Conservation (phyloP, 2,113 vertebrate species). For the Neofelis nebulosa region DNA sequence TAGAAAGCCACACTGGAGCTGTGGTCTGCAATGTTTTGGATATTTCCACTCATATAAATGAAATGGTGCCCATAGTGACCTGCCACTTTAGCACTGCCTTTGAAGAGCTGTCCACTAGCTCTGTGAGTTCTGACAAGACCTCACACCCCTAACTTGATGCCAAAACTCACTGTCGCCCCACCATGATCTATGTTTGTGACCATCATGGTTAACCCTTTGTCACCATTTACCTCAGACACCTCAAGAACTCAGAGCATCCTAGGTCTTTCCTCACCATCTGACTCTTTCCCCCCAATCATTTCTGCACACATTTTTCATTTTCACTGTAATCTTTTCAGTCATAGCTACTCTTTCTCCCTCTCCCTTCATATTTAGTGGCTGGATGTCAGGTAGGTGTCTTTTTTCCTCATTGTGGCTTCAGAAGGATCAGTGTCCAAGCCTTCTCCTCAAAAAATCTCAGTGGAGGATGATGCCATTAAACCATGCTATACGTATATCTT, state of each 20-base stretch:
- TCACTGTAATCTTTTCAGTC: neutral
- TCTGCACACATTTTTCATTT: neutral
- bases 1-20: neutral
- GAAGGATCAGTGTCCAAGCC: neutral
- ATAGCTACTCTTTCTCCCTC: neutral
- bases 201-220: neutral
- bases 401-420: neutral
- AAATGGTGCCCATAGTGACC: neutral
- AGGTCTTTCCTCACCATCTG: neutral
- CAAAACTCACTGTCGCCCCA: neutral
- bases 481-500: neutral
- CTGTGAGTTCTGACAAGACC: neutral
- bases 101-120: neutral
- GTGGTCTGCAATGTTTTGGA: accelerated
- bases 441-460: neutral
- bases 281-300: neutral
- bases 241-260: neutral
- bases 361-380: neutral
- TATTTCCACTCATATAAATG: neutral
- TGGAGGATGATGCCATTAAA: neutral
- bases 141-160: neutral
- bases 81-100: neutral
- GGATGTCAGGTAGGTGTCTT: no score
- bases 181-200: neutral
- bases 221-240: neutral